These are phyloP conservation scores for Peromyscus melanophrys DNA, from an alignment of 2,797 vertebrate species.

Conservation along the genomic window DNA sequence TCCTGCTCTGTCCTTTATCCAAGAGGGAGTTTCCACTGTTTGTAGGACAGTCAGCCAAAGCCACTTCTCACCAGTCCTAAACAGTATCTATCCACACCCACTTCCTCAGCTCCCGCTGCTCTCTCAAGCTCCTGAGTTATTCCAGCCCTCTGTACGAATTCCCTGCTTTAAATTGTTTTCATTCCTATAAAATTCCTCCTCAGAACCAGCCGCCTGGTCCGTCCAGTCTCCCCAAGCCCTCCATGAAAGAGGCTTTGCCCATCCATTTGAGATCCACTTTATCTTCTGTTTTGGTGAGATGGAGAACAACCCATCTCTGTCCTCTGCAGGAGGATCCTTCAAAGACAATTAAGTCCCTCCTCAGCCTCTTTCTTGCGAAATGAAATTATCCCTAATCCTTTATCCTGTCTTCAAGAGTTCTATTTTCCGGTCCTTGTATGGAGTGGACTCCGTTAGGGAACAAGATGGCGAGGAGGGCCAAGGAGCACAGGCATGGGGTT, in stretches of 20 bases:
- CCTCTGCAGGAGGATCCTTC: constrained; percentile 73
- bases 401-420: constrained; percentile 62
- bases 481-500: background rate
- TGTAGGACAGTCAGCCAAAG: background rate
- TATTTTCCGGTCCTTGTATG: constrained; percentile 67
- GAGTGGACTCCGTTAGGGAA: constrained; percentile 52
- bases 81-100: background rate
- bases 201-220: background rate
- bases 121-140: background rate
- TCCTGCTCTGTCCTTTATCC: background rate
- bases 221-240: background rate
- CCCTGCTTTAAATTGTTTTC: constrained; percentile 8
- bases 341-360: constrained; percentile 78
- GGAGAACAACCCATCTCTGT: constrained; percentile 59
- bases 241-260: background rate
- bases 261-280: constrained; percentile 26
- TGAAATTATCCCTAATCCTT: constrained; percentile 78
- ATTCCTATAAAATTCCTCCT: background rate
- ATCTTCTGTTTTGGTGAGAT: constrained; percentile 11
- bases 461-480: background rate
- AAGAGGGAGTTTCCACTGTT: background rate
- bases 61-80: background rate
- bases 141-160: background rate
- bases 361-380: constrained; percentile 72
- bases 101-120: background rate